These are phyloP conservation scores for Rafetus swinhoei DNA, from an alignment of 2,113 vertebrate species.

Conservation along the genomic window DNA sequence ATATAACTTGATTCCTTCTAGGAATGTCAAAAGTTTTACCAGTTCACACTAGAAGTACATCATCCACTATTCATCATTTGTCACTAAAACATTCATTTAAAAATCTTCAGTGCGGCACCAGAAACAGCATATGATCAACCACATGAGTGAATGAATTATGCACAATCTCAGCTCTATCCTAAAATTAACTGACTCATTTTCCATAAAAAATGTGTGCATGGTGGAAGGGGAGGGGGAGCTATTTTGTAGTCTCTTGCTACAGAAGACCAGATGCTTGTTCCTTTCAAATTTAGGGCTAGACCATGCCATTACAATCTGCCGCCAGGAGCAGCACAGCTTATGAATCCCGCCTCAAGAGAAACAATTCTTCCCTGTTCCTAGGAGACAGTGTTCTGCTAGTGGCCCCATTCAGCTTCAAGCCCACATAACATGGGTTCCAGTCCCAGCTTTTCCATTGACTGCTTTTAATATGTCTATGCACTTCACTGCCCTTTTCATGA, in stretches of 20 bases:
- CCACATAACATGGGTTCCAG: rapidly evolving
- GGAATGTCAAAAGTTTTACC: background rate
- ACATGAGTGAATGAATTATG: background rate
- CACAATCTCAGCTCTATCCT: background rate
- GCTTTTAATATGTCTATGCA: background rate
- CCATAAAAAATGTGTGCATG: background rate
- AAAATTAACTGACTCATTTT: background rate
- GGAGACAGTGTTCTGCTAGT: rapidly evolving
- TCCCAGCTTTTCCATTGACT: background rate
- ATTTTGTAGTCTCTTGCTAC: background rate
- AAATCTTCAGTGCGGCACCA: background rate
- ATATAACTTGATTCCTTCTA: background rate
- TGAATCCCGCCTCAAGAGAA: background rate
- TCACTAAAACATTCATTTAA: background rate
- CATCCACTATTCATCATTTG: background rate
- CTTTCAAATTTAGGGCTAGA: background rate
- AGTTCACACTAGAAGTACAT: background rate
- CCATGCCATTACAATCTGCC: background rate
- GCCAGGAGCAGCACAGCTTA: background rate
- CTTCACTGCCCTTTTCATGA: background rate
- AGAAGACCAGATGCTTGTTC: background rate
- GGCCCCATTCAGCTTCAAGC: background rate
- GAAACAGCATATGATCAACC: background rate
- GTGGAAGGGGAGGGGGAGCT: background rate
- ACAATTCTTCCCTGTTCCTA: background rate